phyloP scores from a whole-genome alignment of 2,113 vertebrate species.

The Garra rufa region DNA sequence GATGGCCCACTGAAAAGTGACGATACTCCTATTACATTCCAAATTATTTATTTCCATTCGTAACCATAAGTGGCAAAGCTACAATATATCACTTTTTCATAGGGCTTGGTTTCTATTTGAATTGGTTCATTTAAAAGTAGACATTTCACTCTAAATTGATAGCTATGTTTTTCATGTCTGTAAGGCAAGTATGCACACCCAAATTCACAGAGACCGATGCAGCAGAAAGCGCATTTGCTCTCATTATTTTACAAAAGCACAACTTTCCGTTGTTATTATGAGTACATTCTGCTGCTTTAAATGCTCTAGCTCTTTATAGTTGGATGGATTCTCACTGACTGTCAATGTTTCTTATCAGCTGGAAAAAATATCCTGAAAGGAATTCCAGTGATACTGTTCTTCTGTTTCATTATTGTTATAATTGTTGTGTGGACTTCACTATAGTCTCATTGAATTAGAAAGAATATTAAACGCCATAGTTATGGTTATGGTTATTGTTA shows the following conservation, averaged over 20 bases:
- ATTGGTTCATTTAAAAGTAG: too few species aligned
- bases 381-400: not conserved
- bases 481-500: not conserved
- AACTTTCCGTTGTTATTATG: too few species aligned
- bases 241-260: too few species aligned
- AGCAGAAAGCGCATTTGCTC: too few species aligned
- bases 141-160: too few species aligned
- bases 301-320: too few species aligned
- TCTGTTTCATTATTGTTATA: not conserved
- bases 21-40: not conserved
- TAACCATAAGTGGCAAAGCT: not conserved
- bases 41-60: not conserved
- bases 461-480: not conserved
- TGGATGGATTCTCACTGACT: not conserved
- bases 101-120: too few species aligned
- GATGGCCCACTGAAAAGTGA: not conserved
- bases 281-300: too few species aligned
- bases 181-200: too few species aligned
- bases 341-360: not conserved
- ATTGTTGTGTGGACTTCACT: not conserved
- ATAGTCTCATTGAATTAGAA: not conserved
- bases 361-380: not conserved
- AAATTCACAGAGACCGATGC: too few species aligned
- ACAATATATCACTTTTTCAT: not conserved
- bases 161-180: too few species aligned